Percentiles rank a stretch among this genome's conserved stretches.
Evolutionary conservation across 2,113 vertebrate genomes (phyloP).

Genomic region (Mustelus asterias): DNA sequence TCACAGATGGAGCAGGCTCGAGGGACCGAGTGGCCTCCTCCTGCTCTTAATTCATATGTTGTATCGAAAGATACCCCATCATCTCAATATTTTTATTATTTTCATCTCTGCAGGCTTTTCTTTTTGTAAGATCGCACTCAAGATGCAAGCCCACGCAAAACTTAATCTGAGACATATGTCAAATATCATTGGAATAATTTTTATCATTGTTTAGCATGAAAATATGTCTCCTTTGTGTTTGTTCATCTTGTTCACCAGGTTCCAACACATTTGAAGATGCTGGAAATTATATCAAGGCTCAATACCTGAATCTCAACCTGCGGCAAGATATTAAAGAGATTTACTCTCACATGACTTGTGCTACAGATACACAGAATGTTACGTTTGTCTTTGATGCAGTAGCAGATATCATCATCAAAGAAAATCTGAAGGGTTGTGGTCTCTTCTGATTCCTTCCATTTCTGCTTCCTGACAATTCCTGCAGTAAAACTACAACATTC

Average conservation of each 20-base stretch:
- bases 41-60: too few species aligned
- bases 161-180: not conserved
- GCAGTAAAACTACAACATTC: not conserved
- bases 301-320: not conserved
- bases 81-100: not conserved
- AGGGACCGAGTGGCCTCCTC: too few species aligned
- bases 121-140: not conserved
- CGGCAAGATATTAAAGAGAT: conserved; percentile 63
- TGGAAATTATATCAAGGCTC: conserved; percentile 4
- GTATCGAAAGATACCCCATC: not conserved
- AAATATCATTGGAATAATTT: not conserved
- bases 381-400: conserved; percentile 69
- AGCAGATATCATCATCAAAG: conserved; percentile 71
- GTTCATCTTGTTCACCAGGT: not conserved
- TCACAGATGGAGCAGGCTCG: too few species aligned
- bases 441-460: conserved; percentile 53
- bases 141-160: not conserved
- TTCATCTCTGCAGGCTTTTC: not conserved
- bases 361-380: conserved; percentile 65
- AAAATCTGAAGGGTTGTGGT: conserved; percentile 67
- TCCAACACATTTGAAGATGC: conserved; percentile 33
- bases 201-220: not conserved
- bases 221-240: not conserved
- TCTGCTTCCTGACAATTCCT: not conserved
- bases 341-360: conserved; percentile 64